Evolutionary conservation across 2,888 invertebrate species (phyloP), one percentile per base, ranked within the genome.

Genomic region (Amphiduros pacificus): DNA sequence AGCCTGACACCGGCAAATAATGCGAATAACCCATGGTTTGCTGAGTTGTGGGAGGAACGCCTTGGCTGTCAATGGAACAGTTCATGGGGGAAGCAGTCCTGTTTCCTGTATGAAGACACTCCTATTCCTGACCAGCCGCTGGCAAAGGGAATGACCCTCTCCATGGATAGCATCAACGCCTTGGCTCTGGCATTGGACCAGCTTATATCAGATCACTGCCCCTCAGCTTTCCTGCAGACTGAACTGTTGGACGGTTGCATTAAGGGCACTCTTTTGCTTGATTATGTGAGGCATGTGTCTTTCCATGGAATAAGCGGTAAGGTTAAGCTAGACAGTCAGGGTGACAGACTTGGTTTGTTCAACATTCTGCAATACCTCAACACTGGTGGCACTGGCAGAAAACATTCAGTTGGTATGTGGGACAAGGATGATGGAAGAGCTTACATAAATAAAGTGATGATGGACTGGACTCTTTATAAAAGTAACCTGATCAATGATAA

Each of bases 271-370:
- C 28, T 22, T n/a, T 27, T 56, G 4, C 49, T 56, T 11, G 40
- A 36, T 17, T 56, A 48, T 48, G 29, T 56, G 3, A 28, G 32
- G 11, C 24, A 48, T 2, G 56, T 56, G 2, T 28, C 56, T 2
- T 56, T 56, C 26, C 44, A 44, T 5, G 56, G 56, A 1, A 40
- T 29, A 27, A 56, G 56, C 29, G 41, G 40, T 24, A 20, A 9
- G 9, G 48, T 56, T 28, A 56, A 56, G 24, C 48, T 56, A 11
- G 49, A 56, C 31, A n/a, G 29, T 2, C 48, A 44, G n/a, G 56
- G 56, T 1, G 56, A 56, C 27, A 48, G 44, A 49, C 44, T 48
- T 11, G 56, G 49, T 17, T 49, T 31, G 31, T 56, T 48, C 28
- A 40, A 44, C 5, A 48, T 48, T 31, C n/a, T 29, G 22, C 56